Evolutionary conservation across 2,113 vertebrate species (phyloP), one percentile per base, ranked within the genome.

Genomic region (Manacus vitellinus): DNA sequence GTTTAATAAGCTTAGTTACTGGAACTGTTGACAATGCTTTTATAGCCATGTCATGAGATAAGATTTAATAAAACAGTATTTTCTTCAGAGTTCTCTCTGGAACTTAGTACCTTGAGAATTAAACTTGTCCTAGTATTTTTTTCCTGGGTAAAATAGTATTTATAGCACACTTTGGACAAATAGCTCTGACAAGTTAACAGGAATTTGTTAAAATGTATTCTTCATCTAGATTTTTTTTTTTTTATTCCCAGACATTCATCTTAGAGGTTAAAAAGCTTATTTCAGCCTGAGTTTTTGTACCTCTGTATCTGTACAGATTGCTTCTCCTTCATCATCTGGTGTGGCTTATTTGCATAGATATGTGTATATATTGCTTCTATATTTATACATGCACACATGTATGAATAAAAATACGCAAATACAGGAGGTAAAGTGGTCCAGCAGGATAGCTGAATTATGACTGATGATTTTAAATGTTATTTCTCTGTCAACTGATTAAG

Each of bases 1-100:
- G 97, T 98, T 98, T 99, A 98, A 98, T 98, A 98, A 98, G 95
- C 97, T 97, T 97, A 95, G 96, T 97, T 98, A 96, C 95, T 88
- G 92, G 80, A 97, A 90, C 90, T 97, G 78, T 96, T 97, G 96
- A 94, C 96, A 97, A 87, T 55, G 85, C 94, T 96, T 97, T 97
- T 98, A 92, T 96, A 96, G 85, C 92, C 97, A 73, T 95, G 96
- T 96, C 80, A 89, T 97, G 94, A 98, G 97, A 98, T 98, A 98
- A 97, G 94, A 97, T 97, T 97, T 95, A 97, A 98, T 98, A 98
- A 93, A 98, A 98, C 95, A 97, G 84, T 97, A 72, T 96, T 98
- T 97, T 97, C 96, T 95, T 96, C 92, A 94, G 87, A 88, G 79
- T 84, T 97, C 97, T 97, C 47, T 80, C 56, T 72, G 88, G 92